Evolutionary conservation across 1,140 invertebrate genomes (phyloP).

Genomic region (Papilio machaon): DNA sequence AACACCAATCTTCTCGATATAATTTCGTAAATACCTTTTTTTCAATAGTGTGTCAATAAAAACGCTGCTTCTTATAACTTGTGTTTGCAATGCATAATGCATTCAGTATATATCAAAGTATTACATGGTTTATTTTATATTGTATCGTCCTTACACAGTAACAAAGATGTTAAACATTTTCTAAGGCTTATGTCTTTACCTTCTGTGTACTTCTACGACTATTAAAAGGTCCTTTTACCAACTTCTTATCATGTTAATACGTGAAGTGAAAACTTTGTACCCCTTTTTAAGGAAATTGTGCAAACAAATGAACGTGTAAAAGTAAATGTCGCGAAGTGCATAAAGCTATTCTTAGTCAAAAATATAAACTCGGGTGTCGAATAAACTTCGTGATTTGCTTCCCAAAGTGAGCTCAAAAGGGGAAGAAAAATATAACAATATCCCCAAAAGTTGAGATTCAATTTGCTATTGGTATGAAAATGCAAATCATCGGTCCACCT

Average conservation of each 20-base stretch:
- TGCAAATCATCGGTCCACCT: slow-evolving; percentile 41
- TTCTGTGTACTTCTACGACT: neutral
- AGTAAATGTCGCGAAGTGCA: too few relatives aligned
- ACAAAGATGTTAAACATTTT: slow-evolving; percentile 34
- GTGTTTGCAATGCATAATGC: slow-evolving; percentile 44
- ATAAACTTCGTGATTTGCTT: neutral
- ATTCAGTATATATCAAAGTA: slow-evolving; percentile 52
- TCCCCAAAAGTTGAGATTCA: neutral
- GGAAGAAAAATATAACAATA: slow-evolving; percentile 1
- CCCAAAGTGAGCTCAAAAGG: neutral
- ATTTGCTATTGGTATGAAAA: neutral
- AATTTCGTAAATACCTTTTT: too few relatives aligned
- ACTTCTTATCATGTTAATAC: too few relatives aligned
- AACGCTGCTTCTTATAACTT: slow-evolving; percentile 28
- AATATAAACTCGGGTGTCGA: neutral
- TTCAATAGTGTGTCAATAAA: neutral
- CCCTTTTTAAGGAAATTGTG: too few relatives aligned
- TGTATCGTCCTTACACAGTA: slow-evolving; percentile 39
- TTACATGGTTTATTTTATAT: slow-evolving; percentile 50
- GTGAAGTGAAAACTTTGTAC: too few relatives aligned
- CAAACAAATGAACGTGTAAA: too few relatives aligned
- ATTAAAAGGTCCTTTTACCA: too few relatives aligned
- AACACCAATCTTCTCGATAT: too few relatives aligned
- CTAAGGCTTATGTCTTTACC: neutral
- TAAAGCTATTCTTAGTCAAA: too few relatives aligned